These are phyloP conservation scores for Conus canariensis DNA, from an alignment of 2,888 invertebrate genomes.

Conservation along the genomic window DNA sequence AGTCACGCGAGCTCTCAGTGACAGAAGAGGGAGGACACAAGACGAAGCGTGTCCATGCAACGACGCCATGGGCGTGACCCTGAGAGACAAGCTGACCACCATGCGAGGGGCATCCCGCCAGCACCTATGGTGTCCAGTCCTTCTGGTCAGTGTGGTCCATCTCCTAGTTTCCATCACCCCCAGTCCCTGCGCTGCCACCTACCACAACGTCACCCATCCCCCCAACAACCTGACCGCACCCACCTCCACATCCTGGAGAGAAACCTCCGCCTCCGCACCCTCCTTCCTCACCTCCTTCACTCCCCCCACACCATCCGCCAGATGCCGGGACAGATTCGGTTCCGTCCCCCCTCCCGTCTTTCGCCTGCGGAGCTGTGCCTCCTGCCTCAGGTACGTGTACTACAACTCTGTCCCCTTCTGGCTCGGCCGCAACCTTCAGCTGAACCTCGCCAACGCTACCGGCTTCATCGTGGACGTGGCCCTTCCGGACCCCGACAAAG, in stretches of 20 bases:
- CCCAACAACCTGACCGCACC: neutral
- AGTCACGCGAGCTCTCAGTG: too few relatives aligned
- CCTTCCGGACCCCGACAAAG: neutral
- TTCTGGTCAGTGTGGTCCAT: too few relatives aligned
- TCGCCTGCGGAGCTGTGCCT: constrained; percentile 47
- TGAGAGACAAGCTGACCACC: too few relatives aligned
- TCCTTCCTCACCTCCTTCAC: neutral
- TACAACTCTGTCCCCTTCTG: neutral
- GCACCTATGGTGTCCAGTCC: too few relatives aligned
- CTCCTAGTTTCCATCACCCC: neutral
- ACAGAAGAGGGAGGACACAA: too few relatives aligned
- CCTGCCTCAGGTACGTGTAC: constrained; percentile 54
- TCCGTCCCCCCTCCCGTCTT: constrained; percentile 37
- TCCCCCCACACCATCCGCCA: neutral
- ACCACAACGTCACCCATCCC: neutral
- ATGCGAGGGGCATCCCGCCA: too few relatives aligned
- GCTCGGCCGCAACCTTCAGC: too few relatives aligned
- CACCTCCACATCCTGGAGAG: neutral
- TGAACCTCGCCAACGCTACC: constrained; percentile 19
- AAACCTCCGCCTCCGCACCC: neutral
- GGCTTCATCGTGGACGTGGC: neutral
- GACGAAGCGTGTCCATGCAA: too few relatives aligned
- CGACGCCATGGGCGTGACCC: too few relatives aligned
- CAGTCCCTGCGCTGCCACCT: neutral
- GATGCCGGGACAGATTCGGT: constrained; percentile 45